Base-by-base conservation (phyloP, 2,797 vertebrate genomes). In the Coregonus suidteri region DNA sequence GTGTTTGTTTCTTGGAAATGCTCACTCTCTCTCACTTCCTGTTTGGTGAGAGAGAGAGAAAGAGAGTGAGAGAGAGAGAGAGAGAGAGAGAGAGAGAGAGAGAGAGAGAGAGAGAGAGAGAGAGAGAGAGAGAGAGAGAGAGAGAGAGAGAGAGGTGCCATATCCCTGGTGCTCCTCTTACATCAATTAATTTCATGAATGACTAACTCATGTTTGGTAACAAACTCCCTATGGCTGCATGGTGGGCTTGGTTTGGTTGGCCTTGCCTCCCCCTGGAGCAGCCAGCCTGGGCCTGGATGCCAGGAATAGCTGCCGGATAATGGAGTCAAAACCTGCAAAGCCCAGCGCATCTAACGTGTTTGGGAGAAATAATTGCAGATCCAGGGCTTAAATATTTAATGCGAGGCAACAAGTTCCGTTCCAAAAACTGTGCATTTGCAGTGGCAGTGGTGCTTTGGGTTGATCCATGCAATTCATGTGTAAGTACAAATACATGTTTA, bases 121-220 rank as follows among this genome's bases (percentile, higher is more conserved):
- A 41, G 37, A 9, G 41, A 41, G 1, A 41, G 41, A 41, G 41
- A 41, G 41, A 41, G 41, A 41, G 7, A 41, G 41, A 47, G 41
- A 47, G 41, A 11, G 41, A 13, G 41, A 13, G 41, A 47, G 41
- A 13, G 1, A 14, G 51, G 51, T 81, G 83, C 86, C 82, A 84
- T 86, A 81, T 79, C 77, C 76, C 85, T 35, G 18, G 16, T 59
- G 81, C 82, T 89, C 86, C 90, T 91, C 84, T 88, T 85, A 86
- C 83, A 92, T 87, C 90, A 92, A 93, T 93, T 91, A 86, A 93
- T 94, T 94, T 93, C 91, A 94, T 93, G 93, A 94, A 91, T 92
- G 91, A 90, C 90, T 94, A 93, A 91, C 89, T 93, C 75, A 11
- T 91, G 89, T 91, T 93, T 90, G 91, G 87, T 91, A 90, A 90